Evolutionary conservation across 2,797 vertebrate genomes (phyloP).

Genomic region (Alectoris magna): DNA sequence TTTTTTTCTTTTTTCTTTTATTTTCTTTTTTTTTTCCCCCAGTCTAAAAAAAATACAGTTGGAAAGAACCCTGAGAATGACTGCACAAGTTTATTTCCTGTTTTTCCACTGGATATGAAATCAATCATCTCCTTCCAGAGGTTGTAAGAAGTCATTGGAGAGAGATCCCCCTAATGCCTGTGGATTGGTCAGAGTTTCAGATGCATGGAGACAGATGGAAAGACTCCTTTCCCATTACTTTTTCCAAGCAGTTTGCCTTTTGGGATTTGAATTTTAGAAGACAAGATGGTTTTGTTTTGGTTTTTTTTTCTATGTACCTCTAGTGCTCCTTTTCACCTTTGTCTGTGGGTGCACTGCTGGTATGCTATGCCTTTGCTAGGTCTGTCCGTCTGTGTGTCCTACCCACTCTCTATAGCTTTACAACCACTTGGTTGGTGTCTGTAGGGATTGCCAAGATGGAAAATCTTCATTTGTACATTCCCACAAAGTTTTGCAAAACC

Average conservation of each 20-base stretch:
- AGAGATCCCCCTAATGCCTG: not conserved
- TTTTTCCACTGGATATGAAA: not conserved
- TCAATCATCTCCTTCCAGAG: not conserved
- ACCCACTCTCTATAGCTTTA: not conserved
- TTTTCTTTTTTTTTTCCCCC: not conserved
- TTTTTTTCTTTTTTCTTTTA: not conserved
- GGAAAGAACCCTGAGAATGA: not conserved
- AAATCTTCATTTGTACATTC: not conserved
- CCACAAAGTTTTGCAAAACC: not conserved
- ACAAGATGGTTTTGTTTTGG: accelerated
- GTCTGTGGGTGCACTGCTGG: not conserved
- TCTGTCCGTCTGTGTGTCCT: not conserved
- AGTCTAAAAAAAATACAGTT: not conserved
- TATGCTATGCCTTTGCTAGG: not conserved
- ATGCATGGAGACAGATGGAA: not conserved
- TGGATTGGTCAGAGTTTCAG: not conserved
- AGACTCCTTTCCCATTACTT: not conserved
- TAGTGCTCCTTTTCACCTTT: not conserved
- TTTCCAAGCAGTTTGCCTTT: not conserved
- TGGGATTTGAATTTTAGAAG: not conserved
- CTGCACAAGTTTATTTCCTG: not conserved
- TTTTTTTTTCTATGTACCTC: not conserved
- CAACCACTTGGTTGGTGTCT: not conserved
- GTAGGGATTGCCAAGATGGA: not conserved
- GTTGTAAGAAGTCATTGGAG: not conserved